Base-by-base conservation (phyloP, 2,113 vertebrate species). In the Tragulus kanchil region DNA sequence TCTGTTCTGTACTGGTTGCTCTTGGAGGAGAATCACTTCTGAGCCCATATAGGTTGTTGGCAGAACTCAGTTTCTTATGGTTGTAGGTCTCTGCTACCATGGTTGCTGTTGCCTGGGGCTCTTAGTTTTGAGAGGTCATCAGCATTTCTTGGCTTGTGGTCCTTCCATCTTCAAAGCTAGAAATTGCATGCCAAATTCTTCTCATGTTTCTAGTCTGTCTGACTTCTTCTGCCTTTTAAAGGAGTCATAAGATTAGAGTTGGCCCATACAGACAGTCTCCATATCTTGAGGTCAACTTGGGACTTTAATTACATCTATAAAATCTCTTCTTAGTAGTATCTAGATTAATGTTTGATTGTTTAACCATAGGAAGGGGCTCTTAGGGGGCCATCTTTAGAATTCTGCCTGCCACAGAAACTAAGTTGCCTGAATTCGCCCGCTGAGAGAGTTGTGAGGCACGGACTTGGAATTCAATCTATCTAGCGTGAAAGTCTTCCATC, bases 211-310 rank as follows among this genome's bases (percentile, higher is more conserved):
- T 23, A 56, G 3, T 92, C 50, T 93, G n/a, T 85, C 71, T 90
- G 45, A 69, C 42, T 56, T 82, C 31, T 82, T 88, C 56, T 90
- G 90, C 36, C 67, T 95, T 87, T 97, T 79, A 84, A 90, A 75
- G 65, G 85, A 31, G 4, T 42, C 50, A 62, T 84, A 36, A 81
- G 91, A 69, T 85, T 90, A 94, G 67, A 52, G 42, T 21, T 78
- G n/a, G 9, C 1, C 21, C 23, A 78, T 61, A 28, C 36, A 79
- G 54, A 88, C 82, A 69, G 73, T 59, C 52, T 88, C 58, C 42
- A n/a, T 81, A 90, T 81, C 54, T 31, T 81, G 50, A 71, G 23
- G 28, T 48, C 65, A 56, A 94, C 50, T 93, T 93, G 59, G 75
- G 25, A 62, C 26, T 91, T 96, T 56, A 79, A 50, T 96, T 85